Base-by-base conservation (phyloP, 2,888 invertebrate species). In the Epinotia bilunana region DNA sequence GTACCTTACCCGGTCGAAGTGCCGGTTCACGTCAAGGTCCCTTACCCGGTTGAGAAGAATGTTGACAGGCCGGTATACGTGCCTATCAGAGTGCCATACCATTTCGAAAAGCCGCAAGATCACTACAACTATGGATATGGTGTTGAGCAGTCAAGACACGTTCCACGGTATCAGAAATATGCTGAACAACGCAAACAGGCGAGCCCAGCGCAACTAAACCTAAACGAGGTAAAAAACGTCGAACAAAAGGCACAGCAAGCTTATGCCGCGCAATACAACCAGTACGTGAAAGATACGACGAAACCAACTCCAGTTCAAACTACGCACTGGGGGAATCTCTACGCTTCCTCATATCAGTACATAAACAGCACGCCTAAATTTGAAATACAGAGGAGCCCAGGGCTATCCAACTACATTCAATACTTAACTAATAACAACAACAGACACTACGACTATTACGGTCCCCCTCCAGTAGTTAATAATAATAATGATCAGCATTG, bases 1-100 rank as follows among this genome's bases (percentile, higher is more conserved):
- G 91, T 95, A 3, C 95, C 95, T 0, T 94, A 95, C 82, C 95
- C 91, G 0, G 91, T 95, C 0, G 94, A 96, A 7, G 94, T 95
- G 7, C 95, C 95, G 0, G 90, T 95, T 0, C 92, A 95, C 28
- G 90, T 94, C 1, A 92, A 91, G 80, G 90, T 94, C 2, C 95
- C 95, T 0, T 94, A 90, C 78, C 89, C 88, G 6, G 90, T 90
- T 0, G 91, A 92, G 63, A 91, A 85, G 73, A 85, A 88, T 9
- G 89, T 94, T 0, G 94, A 95, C 75, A 95, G 94, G 76, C 93
- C 89, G 0, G 84, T 90, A 9, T 84, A 85, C 23, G 77, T 84
- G 0, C 86, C 85, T 0, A 18, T 83, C 6, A 82, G 85, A 65
- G 78, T 86, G 13, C 86, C 85, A 61, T 86, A 87, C 65, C 78